phyloP scores from a whole-genome alignment of 2,797 vertebrate genomes.

The Sternarchorhynchus goeldii region DNA sequence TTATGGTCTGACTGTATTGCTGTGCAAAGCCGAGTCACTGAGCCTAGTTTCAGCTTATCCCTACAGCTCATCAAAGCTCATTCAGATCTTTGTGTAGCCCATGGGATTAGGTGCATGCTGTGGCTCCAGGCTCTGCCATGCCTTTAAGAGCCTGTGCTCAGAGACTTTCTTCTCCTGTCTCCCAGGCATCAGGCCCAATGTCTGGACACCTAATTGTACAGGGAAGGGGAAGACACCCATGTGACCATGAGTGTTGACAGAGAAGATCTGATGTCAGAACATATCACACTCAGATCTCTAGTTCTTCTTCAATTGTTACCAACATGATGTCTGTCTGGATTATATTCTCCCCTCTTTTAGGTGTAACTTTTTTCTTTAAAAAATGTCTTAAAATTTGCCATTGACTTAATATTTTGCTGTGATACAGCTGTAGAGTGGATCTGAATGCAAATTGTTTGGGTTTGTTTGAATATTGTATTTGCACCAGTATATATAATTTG shows the following conservation, averaged over 20 bases:
- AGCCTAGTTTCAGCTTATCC: not conserved
- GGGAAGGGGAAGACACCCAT: slow-evolving; percentile 58
- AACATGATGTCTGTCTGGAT: slow-evolving; percentile 66
- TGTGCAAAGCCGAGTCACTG: not conserved
- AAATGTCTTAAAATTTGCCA: not conserved
- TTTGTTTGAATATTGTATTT: not conserved
- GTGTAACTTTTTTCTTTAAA: slow-evolving; percentile 50
- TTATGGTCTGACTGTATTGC: not conserved
- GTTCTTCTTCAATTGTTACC: slow-evolving; percentile 41
- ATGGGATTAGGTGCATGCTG: slow-evolving; percentile 11
- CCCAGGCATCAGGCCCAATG: slow-evolving; percentile 60
- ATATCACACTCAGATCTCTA: slow-evolving; percentile 45
- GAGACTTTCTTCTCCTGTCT: slow-evolving; percentile 55
- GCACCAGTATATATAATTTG: not conserved
- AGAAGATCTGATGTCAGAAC: slow-evolving; percentile 56
- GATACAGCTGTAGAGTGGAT: not conserved
- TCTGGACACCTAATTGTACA: slow-evolving; percentile 61
- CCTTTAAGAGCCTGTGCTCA: slow-evolving; percentile 70
- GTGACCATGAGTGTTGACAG: slow-evolving; percentile 57
- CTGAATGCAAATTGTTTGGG: not conserved
- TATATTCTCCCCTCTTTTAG: slow-evolving; percentile 63
- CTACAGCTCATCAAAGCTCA: slow-evolving; percentile 19
- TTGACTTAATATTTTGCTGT: not conserved
- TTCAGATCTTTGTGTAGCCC: slow-evolving; percentile 19
- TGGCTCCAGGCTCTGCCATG: slow-evolving; percentile 12